Evolutionary conservation across 2,113 vertebrate genomes (phyloP).

Genomic region (Nerophis ophidion): DNA sequence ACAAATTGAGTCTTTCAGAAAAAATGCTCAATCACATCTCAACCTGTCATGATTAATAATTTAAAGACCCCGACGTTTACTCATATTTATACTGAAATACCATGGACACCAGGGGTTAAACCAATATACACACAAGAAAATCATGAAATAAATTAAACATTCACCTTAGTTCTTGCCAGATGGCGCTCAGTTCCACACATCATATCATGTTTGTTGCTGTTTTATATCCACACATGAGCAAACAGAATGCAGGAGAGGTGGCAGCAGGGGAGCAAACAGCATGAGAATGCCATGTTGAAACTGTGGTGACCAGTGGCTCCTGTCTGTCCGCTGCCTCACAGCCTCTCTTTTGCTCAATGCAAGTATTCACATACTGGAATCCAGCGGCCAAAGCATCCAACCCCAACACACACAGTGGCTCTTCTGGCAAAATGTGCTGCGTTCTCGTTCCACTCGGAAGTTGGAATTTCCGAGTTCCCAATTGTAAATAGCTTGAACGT

Average conservation of each 20-base stretch:
- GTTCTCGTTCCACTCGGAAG: slow-evolving; percentile 1
- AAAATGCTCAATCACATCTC: slow-evolving; percentile 3
- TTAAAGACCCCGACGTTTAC: slow-evolving; percentile 3
- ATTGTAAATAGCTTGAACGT: background rate
- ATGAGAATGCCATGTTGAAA: slow-evolving; percentile 62
- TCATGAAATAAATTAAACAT: slow-evolving; percentile 43
- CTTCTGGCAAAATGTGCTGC: slow-evolving; percentile 65
- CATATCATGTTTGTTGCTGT: slow-evolving; percentile 61
- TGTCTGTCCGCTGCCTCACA: slow-evolving; percentile 58
- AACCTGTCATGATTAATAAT: slow-evolving; percentile 27
- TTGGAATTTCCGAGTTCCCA: slow-evolving; percentile 5
- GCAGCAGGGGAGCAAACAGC: slow-evolving; percentile 56
- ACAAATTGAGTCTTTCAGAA: slow-evolving; percentile 2
- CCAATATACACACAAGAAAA: slow-evolving; percentile 37
- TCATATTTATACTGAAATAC: slow-evolving; percentile 17
- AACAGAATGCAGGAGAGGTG: slow-evolving; percentile 61
- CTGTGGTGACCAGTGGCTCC: slow-evolving; percentile 69
- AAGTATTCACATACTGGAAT: slow-evolving; percentile 68
- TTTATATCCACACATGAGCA: slow-evolving; percentile 60
- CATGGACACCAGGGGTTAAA: slow-evolving; percentile 27
- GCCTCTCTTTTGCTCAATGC: slow-evolving; percentile 64
- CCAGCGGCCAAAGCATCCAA: slow-evolving; percentile 60
- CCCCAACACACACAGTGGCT: slow-evolving; percentile 58
- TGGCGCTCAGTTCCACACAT: slow-evolving; percentile 51
- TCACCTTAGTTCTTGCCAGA: slow-evolving; percentile 27